phyloP scores from a whole-genome alignment of 2,888 invertebrate genomes.

The Halictus quadricinctus region DNA sequence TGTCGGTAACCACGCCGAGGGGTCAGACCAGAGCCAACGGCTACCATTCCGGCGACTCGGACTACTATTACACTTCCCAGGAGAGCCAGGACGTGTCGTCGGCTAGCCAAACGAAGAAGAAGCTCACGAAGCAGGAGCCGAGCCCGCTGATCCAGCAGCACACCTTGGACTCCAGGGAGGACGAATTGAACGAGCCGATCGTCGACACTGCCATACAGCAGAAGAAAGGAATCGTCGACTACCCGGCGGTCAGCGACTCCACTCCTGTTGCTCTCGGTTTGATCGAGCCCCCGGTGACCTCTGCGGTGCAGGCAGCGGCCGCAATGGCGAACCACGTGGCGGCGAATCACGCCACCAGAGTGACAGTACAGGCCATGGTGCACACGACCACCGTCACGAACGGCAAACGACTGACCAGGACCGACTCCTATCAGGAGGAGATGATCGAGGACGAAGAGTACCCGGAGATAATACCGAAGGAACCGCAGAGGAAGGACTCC shows the following conservation, averaged over 20 bases:
- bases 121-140: conserved; percentile 76
- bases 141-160: conserved; percentile 82
- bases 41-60: conserved; percentile 75
- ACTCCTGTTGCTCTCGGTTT: conserved; percentile 70
- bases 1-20: conserved; percentile 78
- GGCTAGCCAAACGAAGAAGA: conserved; percentile 72
- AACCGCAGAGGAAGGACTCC: conserved; percentile 78
- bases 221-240: conserved; percentile 75
- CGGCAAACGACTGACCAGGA: conserved; percentile 80
- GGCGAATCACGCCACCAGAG: conserved; percentile 76
- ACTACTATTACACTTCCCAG: conserved; percentile 74
- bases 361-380: conserved; percentile 82
- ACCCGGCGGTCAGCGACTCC: conserved; percentile 75
- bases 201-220: conserved; percentile 83
- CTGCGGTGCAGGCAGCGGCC: conserved; percentile 72
- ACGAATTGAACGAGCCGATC: conserved; percentile 84
- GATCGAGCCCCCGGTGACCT: conserved; percentile 71
- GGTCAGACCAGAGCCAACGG: conserved; percentile 78
- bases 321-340: conserved; percentile 79
- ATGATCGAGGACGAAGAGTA: conserved; percentile 75
- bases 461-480: conserved; percentile 74
- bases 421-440: conserved; percentile 79
- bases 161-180: conserved; percentile 84
- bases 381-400: conserved; percentile 79
- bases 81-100: conserved; percentile 75